Percentiles rank a stretch among this genome's conserved stretches.
Conservation (phyloP, 2,797 vertebrate species). For the Sebastes kiyomatsui region DNA sequence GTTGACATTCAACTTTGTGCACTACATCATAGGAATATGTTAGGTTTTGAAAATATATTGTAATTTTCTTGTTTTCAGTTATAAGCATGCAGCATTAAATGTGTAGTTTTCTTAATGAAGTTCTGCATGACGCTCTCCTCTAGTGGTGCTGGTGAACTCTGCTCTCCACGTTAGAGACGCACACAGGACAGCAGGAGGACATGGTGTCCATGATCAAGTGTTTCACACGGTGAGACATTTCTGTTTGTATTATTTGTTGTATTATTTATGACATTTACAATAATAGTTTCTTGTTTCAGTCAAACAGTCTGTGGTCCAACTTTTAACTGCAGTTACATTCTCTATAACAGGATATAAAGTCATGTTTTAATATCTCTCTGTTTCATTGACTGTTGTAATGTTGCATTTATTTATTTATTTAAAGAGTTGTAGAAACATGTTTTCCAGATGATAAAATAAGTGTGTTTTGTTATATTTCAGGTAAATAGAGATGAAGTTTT, state of each 20-base stretch:
- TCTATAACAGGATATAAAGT: no score
- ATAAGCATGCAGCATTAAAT: background rate
- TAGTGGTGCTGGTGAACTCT: no score
- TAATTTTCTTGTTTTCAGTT: background rate
- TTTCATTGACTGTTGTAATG: background rate
- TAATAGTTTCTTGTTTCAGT: background rate
- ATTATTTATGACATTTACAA: background rate
- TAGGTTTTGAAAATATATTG: no score
- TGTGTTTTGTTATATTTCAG: background rate
- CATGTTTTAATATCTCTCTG: background rate
- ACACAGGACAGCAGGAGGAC: background rate
- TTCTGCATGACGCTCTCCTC: background rate
- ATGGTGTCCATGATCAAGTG: background rate
- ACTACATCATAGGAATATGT: background rate
- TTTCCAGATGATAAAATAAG: background rate
- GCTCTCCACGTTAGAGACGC: background rate
- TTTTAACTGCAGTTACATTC: background rate
- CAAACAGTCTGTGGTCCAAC: background rate
- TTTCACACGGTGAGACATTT: conserved; percentile 1
- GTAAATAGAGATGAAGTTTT: background rate
- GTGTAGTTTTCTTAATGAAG: background rate
- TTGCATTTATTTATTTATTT: background rate
- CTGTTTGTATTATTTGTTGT: background rate
- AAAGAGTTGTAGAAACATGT: background rate
- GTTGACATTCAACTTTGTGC: background rate